Base-by-base conservation (phyloP, 2,888 invertebrate genomes). In the Cepaea hortensis region DNA sequence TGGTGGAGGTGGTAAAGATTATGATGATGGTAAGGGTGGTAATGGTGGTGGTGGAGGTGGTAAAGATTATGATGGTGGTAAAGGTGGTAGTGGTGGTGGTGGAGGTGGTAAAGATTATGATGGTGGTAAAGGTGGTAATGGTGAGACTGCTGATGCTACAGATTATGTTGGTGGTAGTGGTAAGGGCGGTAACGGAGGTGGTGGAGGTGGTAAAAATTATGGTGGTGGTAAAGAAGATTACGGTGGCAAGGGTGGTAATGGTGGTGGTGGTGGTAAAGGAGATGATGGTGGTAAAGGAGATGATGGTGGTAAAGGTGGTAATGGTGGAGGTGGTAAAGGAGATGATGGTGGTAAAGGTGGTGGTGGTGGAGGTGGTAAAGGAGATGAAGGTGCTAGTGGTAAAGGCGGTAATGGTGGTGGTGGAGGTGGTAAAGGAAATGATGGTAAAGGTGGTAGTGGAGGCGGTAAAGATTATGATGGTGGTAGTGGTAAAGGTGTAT, bases 391-490 rank as follows among this genome's bases (percentile, higher is more conserved):
- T 48, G 76, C 18, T 11, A 23, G 35, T 48, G 76, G 50, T 11
- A 23, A 76, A 1, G 76, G 76, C 48, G n/a, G 20, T 3, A 18
- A 3, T 15, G 48, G 13, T 48, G 20, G 48, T 15, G 48, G 75
- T 75, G 18, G 13, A 48, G 73, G 18, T 75, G 48, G 50, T 50
- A 4, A 3, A 50, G 50, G 50, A 18, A 1, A 13, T 81, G 68
- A 46, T 81, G 81, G 76, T 79, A 61, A 77, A 55, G 80, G 35
- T 61, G 65, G 62, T n/a, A 18, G 5, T 62, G 81, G 35, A 35
- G 72, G 72, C 35, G 72, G 72, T 72, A 72, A 72, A 72, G 72
- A 35, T 35, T 35, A 35, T 35, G 35, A 35, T 35, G 35, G 35
- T 72, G 6, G 13, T 13, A 35, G 35, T 72, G 72, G 72, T 35